phyloP scores from a whole-genome alignment of 2,888 invertebrate genomes.

The Drosophila buzzatii region DNA sequence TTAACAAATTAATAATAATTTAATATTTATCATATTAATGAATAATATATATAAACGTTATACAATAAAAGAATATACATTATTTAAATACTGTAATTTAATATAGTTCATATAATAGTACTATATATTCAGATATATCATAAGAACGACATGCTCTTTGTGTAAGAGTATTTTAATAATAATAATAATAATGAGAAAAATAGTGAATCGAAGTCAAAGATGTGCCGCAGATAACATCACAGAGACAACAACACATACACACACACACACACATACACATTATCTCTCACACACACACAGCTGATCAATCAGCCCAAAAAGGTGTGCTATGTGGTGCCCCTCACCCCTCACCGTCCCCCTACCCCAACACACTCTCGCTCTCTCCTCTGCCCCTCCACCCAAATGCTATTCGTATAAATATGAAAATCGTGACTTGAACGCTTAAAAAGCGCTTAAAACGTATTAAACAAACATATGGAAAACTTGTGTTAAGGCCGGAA shows the following conservation, averaged over 20 bases:
- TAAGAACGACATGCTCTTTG: not conserved
- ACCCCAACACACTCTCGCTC: not conserved
- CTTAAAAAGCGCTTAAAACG: constrained; percentile 80
- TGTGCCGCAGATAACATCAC: constrained; percentile 65
- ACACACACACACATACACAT: constrained; percentile 8
- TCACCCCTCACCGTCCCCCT: not conserved
- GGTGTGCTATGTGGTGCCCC: constrained; percentile 44
- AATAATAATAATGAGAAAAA: constrained; percentile 38
- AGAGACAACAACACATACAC: constrained; percentile 25
- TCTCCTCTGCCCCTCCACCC: not conserved
- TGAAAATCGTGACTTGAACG: constrained; percentile 83
- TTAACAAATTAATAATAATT: too few relatives aligned
- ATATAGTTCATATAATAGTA: not conserved
- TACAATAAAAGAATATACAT: not conserved
- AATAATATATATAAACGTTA: not conserved
- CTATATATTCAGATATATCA: not conserved
- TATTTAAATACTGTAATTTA: not conserved
- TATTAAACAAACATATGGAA: constrained; percentile 79
- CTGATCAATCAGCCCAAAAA: constrained; percentile 76
- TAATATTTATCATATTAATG: too few relatives aligned
- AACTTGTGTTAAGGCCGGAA: constrained; percentile 67
- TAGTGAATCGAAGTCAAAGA: constrained; percentile 71
- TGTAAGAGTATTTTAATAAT: constrained; percentile 8
- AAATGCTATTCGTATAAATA: constrained; percentile 66
- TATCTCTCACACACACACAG: constrained; percentile 16